Evolutionary conservation across 2,797 vertebrate species (phyloP).

Genomic region (Anomalospiza imberbis): DNA sequence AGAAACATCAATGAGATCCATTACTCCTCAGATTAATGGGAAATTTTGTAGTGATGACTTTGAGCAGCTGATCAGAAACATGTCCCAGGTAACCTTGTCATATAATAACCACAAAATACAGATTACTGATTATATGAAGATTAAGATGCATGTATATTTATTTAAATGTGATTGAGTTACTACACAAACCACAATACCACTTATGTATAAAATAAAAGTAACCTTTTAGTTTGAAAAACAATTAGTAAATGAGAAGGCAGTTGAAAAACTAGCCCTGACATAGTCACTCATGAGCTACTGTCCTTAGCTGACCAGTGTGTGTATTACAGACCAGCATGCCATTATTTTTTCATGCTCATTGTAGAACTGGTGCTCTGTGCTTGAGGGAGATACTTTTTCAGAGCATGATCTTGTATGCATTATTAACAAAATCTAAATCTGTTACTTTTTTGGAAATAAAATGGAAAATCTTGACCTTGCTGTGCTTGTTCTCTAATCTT

Average conservation of each 20-base stretch:
- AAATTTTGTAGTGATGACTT: constrained; percentile 81
- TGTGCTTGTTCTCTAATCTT: background rate
- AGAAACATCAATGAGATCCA: constrained; percentile 61
- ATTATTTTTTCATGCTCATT: background rate
- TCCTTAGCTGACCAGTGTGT: background rate
- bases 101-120: background rate
- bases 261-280: background rate
- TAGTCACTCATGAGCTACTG: background rate
- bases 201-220: background rate
- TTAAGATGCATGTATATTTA: background rate
- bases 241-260: background rate
- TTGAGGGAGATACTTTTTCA: background rate
- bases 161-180: background rate
- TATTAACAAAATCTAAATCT: background rate
- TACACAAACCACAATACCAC: background rate
- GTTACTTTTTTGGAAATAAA: background rate
- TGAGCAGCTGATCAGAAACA: constrained; percentile 84
- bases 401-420: background rate
- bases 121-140: background rate
- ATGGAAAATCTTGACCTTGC: background rate
- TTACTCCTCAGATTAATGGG: constrained; percentile 74
- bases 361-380: background rate
- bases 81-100: constrained; percentile 85
- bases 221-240: background rate
- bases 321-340: background rate